Conservation (phyloP, 2,888 invertebrate species). For the Ochropleura leucogaster region DNA sequence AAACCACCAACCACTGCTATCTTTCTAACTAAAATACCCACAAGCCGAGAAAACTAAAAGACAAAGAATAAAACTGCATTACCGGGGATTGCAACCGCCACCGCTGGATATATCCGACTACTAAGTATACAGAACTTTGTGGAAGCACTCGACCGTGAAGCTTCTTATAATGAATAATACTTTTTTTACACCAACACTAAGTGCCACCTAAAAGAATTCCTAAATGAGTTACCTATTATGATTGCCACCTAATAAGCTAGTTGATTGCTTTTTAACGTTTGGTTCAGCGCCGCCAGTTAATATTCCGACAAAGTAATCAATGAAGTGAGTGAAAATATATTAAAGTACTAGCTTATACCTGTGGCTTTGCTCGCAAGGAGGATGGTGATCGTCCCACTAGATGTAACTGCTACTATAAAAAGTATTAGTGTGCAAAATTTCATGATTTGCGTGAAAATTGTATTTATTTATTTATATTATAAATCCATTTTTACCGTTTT, state of each 20-base stretch:
- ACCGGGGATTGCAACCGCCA: conserved; percentile 31
- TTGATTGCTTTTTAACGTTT: not conserved
- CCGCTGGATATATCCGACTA: conserved; percentile 25
- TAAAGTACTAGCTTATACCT: not conserved
- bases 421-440: too few relatives aligned
- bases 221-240: not conserved
- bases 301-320: not conserved
- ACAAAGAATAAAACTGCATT: conserved; percentile 47
- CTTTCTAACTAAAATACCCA: conserved; percentile 12
- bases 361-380: too few relatives aligned
- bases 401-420: too few relatives aligned
- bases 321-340: not conserved
- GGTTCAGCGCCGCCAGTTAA: not conserved
- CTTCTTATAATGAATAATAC: conserved; percentile 29
- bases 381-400: too few relatives aligned
- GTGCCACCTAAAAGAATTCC: not conserved
- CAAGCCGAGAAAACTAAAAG: conserved; percentile 32
- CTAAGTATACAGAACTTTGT: conserved; percentile 42
- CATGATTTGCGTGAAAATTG: too few relatives aligned
- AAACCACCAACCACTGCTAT: conserved; percentile 6
- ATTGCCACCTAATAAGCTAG: not conserved
- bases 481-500: too few relatives aligned
- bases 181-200: not conserved
- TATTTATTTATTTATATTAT: too few relatives aligned
- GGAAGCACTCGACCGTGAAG: conserved; percentile 17